Conservation (phyloP, 2,797 vertebrate genomes). For the Merluccius polli region DNA sequence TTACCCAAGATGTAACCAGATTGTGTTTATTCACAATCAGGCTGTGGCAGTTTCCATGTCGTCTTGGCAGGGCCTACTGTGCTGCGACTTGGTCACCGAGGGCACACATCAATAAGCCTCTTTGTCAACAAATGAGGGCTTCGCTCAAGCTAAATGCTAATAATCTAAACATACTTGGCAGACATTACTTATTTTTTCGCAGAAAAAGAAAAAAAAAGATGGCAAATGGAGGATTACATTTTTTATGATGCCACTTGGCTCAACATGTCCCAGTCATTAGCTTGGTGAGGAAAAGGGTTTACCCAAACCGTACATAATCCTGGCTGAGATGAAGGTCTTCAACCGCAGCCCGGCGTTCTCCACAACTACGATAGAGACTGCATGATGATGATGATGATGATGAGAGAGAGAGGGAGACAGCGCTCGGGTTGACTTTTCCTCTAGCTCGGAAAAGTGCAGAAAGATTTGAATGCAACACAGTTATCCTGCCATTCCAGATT, state of each 20-base stretch:
- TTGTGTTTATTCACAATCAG: background rate
- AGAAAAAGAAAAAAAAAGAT: conserved; percentile 17
- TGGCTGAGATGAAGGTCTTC: conserved; percentile 45
- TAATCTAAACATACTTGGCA: conserved; percentile 41
- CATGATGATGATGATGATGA: too few relatives aligned
- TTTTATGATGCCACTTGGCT: conserved; percentile 55
- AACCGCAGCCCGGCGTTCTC: conserved; percentile 53
- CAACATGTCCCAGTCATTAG: conserved; percentile 57
- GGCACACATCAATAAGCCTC: conserved; percentile 44
- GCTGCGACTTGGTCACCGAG: conserved; percentile 49
- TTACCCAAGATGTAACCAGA: too few relatives aligned
- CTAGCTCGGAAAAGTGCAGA: background rate
- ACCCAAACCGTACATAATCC: conserved; percentile 61
- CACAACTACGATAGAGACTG: conserved; percentile 55
- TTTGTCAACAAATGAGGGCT: conserved; percentile 59
- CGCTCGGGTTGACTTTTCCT: background rate
- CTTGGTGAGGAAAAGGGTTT: conserved; percentile 59
- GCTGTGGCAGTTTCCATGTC: conserved; percentile 20
- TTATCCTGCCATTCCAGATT: background rate
- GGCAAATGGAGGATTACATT: conserved; percentile 47
- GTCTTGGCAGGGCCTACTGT: conserved; percentile 28
- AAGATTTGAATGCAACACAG: background rate
- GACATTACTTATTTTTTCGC: background rate
- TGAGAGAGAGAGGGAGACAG: conserved; percentile 46
- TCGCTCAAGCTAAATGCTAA: conserved; percentile 51